A percentile compares a stretch with the other conserved stretches of the same genome.
These are phyloP conservation scores for Leucania comma DNA, from an alignment of 2,888 invertebrate species.

Conservation along the genomic window DNA sequence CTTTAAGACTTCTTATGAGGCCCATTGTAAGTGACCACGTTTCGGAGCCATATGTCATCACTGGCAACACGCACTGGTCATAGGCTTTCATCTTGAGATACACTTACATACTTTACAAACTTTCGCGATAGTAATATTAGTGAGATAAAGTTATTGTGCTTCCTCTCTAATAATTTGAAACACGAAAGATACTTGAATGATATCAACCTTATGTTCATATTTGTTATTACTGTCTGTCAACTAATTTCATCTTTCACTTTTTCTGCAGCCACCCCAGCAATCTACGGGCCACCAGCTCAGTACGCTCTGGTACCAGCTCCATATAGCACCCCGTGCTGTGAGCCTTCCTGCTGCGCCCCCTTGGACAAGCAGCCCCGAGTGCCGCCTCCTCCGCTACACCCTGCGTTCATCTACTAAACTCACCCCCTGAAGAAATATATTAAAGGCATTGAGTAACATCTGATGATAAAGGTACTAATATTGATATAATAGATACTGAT, in stretches of 20 bases:
- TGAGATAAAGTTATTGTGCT: too few relatives aligned
- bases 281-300: constrained; percentile 85
- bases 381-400: constrained; percentile 84
- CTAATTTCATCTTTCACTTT: constrained; percentile 3
- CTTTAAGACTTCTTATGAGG: too few relatives aligned
- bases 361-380: constrained; percentile 85
- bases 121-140: too few relatives aligned
- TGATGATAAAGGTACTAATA: constrained; percentile 13
- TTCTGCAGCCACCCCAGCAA: constrained; percentile 80
- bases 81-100: too few relatives aligned
- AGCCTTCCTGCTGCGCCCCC: constrained; percentile 85
- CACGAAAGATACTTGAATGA: too few relatives aligned
- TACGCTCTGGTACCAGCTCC: constrained; percentile 85
- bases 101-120: too few relatives aligned
- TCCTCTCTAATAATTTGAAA: too few relatives aligned
- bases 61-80: too few relatives aligned
- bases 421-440: constrained; percentile 51
- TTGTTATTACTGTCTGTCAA: not conserved
- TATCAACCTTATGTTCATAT: too few relatives aligned
- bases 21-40: too few relatives aligned
- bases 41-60: too few relatives aligned
- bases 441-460: constrained; percentile 53
- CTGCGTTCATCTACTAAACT: constrained; percentile 86
- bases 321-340: constrained; percentile 84
- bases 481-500: not conserved